Conservation (phyloP, 2,113 vertebrate genomes). For the Urocitellus parryii region DNA sequence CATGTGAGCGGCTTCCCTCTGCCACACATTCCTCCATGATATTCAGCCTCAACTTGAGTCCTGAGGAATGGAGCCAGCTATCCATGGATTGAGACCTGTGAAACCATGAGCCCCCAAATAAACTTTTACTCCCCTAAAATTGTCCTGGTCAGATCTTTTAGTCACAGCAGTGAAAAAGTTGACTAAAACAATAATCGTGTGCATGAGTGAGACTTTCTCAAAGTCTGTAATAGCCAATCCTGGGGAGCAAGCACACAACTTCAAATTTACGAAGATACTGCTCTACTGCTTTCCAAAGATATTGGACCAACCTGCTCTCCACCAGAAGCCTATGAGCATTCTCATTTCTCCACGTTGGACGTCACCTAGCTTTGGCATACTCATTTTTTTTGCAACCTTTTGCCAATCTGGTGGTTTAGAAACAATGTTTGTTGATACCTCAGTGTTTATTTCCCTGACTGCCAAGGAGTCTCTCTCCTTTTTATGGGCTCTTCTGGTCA, state of each 20-base stretch:
- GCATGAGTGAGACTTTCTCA: background rate
- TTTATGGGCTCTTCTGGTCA: background rate
- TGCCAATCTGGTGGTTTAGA: background rate
- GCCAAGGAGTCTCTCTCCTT: background rate
- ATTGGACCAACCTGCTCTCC: background rate
- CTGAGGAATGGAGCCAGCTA: too few relatives aligned
- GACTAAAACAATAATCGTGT: too few relatives aligned
- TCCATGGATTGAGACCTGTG: too few relatives aligned
- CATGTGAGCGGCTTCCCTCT: too few relatives aligned
- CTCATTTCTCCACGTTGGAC: background rate
- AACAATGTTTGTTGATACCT: background rate
- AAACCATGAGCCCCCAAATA: too few relatives aligned
- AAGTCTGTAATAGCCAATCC: background rate
- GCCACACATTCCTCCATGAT: too few relatives aligned
- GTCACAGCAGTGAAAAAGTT: too few relatives aligned
- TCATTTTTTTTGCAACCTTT: background rate
- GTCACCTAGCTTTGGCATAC: background rate
- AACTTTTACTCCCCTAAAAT: too few relatives aligned
- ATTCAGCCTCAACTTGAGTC: too few relatives aligned
- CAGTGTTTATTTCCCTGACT: background rate
- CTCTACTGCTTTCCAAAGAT: background rate
- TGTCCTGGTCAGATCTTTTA: too few relatives aligned
- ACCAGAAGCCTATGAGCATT: background rate
- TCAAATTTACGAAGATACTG: background rate
- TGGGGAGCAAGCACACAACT: too few relatives aligned